phyloP scores from a whole-genome alignment of 2,113 vertebrate species.

The Kryptolebias marmoratus region DNA sequence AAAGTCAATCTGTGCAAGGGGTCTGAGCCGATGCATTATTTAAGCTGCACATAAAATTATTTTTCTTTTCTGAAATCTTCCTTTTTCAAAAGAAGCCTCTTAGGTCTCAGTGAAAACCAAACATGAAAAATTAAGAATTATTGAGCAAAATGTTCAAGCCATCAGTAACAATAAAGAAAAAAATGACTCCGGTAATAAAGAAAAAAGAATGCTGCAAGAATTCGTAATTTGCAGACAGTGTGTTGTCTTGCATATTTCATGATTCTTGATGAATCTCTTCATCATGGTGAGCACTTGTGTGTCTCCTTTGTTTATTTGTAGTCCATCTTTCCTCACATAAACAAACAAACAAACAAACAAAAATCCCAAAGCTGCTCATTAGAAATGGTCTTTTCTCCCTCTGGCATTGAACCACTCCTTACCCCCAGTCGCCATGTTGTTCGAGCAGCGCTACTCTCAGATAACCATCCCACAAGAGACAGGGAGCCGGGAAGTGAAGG shows the following conservation, averaged over 20 bases:
- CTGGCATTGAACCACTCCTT: conserved; percentile 12
- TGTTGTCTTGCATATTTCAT: conserved; percentile 13
- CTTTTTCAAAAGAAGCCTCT: conserved; percentile 30
- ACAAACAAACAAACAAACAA: background rate
- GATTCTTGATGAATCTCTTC: background rate
- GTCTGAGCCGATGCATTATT: conserved; percentile 59
- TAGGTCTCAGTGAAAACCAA: conserved; percentile 26
- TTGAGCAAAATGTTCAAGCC: conserved; percentile 30
- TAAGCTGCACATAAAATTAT: conserved; percentile 46
- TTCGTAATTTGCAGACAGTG: background rate
- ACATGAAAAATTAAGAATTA: conserved; percentile 29
- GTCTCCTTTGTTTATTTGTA: conserved; percentile 10
- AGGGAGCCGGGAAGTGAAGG: background rate
- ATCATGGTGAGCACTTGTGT: background rate
- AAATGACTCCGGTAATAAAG: conserved; percentile 20
- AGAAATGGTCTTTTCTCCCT: conserved; percentile 33
- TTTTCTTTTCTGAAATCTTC: conserved; percentile 20
- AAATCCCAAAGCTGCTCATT: conserved; percentile 64
- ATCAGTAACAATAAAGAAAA: conserved; percentile 11
- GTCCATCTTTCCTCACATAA: background rate
- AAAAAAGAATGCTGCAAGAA: conserved; percentile 1
- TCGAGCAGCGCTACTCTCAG: conserved; percentile 20
- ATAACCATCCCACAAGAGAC: conserved; percentile 61
- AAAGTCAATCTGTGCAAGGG: conserved; percentile 29
- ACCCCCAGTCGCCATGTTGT: conserved; percentile 28